Evolutionary conservation across 2,113 vertebrate species (phyloP).

Genomic region (Tor tambroides): DNA sequence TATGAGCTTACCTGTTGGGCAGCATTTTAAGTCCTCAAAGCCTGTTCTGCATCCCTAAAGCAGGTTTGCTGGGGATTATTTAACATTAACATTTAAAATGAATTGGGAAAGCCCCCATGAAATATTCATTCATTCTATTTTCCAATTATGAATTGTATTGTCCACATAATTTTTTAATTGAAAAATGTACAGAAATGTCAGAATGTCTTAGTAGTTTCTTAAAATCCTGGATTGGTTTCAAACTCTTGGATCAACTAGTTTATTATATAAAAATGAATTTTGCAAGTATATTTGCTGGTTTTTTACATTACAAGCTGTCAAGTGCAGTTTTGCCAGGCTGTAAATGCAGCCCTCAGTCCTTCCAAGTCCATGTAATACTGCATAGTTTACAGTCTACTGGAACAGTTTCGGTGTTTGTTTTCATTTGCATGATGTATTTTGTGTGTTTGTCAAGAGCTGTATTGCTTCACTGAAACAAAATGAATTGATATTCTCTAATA

Average conservation of each 20-base stretch:
- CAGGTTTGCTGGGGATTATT: not conserved
- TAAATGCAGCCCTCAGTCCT: too few species aligned
- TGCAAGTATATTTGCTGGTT: too few species aligned
- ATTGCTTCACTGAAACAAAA: not conserved
- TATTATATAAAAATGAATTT: not conserved
- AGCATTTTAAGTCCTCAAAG: conserved; percentile 35
- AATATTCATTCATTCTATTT: not conserved
- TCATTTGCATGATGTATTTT: not conserved
- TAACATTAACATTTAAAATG: not conserved
- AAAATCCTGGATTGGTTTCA: not conserved
- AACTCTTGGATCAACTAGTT: not conserved
- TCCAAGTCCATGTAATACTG: too few species aligned
- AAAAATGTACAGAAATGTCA: not conserved
- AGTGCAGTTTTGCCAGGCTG: too few species aligned
- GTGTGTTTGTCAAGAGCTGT: not conserved
- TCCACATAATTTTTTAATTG: not conserved
- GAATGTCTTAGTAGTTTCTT: not conserved
- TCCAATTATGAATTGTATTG: not conserved
- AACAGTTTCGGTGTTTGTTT: not conserved
- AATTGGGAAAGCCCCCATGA: not conserved
- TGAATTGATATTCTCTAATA: not conserved
- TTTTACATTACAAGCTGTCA: too few species aligned
- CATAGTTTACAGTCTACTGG: not conserved
- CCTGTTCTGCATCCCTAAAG: conserved; percentile 15
- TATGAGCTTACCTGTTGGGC: conserved; percentile 32